Evolutionary conservation across 2,113 vertebrate genomes (phyloP).

Genomic region (Nycticorax nycticorax): DNA sequence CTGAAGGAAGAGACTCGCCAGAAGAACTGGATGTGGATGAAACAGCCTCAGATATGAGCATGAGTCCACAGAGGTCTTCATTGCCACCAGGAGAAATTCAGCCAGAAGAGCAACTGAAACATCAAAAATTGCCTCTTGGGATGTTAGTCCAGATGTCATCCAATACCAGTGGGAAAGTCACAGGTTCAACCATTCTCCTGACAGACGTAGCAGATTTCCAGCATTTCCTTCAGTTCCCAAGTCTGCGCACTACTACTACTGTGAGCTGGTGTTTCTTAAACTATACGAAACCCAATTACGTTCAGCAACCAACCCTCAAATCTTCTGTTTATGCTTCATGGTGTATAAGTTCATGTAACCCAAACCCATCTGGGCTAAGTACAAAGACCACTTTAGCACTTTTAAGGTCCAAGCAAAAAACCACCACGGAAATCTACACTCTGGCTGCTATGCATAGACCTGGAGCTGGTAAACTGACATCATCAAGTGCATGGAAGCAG

Average conservation of each 20-base stretch:
- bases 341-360: conserved; percentile 94
- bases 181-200: conserved; percentile 79
- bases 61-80: conserved; percentile 83
- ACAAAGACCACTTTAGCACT: conserved; percentile 93
- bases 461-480: conserved; percentile 92
- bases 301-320: conserved; percentile 79
- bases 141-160: conserved; percentile 85
- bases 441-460: conserved; percentile 87
- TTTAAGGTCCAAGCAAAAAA: conserved; percentile 92
- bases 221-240: conserved; percentile 91
- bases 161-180: conserved; percentile 73
- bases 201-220: conserved; percentile 86
- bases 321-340: conserved; percentile 94
- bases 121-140: conserved; percentile 79
- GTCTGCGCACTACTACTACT: conserved; percentile 89
- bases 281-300: conserved; percentile 91
- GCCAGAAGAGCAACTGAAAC: conserved; percentile 69
- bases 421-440: conserved; percentile 84
- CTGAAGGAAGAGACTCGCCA: conserved; percentile 84
- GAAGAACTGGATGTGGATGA: conserved; percentile 91
- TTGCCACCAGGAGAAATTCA: conserved; percentile 76
- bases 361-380: conserved; percentile 92
- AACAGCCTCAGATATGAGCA: conserved; percentile 79
- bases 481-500: conserved; percentile 94
- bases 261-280: conserved; percentile 99